Conservation (phyloP, 2,797 vertebrate genomes). For the Valencia hispanica region DNA sequence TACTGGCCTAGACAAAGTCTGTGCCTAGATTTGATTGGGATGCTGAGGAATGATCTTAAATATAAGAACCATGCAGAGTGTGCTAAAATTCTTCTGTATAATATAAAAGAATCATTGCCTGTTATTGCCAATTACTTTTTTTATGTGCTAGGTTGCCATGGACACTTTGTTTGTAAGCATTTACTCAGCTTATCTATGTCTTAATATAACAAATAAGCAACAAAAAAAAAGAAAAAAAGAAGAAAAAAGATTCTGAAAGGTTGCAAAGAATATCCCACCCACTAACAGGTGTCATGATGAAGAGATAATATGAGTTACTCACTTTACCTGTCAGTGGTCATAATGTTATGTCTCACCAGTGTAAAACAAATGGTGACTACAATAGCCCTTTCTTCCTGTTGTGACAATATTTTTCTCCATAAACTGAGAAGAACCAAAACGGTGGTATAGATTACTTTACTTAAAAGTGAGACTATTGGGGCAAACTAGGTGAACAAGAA, state of each 20-base stretch:
- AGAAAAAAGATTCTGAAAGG: background rate
- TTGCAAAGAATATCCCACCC: background rate
- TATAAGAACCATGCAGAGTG: too few species aligned
- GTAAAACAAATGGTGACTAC: background rate
- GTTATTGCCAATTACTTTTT: background rate
- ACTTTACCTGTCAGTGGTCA: background rate
- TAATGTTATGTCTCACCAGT: background rate
- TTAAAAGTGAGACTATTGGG: constrained; percentile 40
- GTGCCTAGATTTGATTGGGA: too few species aligned
- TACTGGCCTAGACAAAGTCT: too few species aligned
- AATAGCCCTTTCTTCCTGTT: background rate
- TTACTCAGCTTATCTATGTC: background rate
- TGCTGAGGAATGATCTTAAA: too few species aligned
- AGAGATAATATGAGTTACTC: background rate
- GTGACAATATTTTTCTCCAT: background rate
- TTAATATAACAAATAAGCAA: background rate
- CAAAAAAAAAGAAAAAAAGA: background rate
- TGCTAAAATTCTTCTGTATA: too few species aligned
- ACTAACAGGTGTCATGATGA: background rate
- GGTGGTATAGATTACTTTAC: constrained; percentile 47
- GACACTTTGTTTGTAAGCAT: background rate
- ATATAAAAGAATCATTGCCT: background rate
- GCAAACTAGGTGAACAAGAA: constrained; percentile 24
- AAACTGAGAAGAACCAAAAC: background rate
- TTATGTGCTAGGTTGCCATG: background rate